phyloP scores from a whole-genome alignment of 2,113 vertebrate genomes.

The Nothoprocta perdicaria region DNA sequence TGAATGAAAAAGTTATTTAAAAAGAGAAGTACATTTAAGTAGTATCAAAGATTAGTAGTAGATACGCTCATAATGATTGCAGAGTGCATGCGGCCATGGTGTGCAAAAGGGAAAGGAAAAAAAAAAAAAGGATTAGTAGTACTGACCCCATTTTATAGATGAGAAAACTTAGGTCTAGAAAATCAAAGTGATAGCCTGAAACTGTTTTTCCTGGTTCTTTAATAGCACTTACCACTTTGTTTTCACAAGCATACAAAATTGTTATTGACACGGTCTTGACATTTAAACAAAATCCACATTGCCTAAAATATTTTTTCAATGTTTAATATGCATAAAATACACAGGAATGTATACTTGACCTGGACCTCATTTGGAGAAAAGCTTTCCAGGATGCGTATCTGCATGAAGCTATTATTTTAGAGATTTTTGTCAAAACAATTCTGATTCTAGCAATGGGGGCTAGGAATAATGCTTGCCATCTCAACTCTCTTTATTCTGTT shows the following conservation, averaged over 20 bases:
- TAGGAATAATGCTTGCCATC: background rate
- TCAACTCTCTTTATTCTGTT: background rate
- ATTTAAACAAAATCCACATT: background rate
- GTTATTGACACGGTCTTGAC: background rate
- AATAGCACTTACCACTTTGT: background rate
- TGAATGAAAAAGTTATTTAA: background rate
- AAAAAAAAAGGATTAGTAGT: background rate
- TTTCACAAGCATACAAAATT: background rate
- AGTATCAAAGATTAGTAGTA: background rate
- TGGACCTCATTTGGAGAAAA: background rate
- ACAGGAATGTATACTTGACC: background rate
- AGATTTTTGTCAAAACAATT: background rate
- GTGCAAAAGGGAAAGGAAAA: background rate
- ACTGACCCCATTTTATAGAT: background rate
- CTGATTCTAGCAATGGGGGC: background rate
- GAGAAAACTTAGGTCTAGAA: no score
- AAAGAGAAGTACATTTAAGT: background rate
- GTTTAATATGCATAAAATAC: background rate
- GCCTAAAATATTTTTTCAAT: background rate
- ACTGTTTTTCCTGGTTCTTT: background rate
- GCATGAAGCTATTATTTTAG: background rate
- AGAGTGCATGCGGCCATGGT: background rate
- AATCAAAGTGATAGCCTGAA: background rate
- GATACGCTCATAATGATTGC: background rate
- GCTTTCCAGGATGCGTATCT: background rate